Percentiles rank a stretch among this genome's conserved stretches.
Conservation (phyloP, 2,113 vertebrate genomes). For the Tricholaema leucomelas region DNA sequence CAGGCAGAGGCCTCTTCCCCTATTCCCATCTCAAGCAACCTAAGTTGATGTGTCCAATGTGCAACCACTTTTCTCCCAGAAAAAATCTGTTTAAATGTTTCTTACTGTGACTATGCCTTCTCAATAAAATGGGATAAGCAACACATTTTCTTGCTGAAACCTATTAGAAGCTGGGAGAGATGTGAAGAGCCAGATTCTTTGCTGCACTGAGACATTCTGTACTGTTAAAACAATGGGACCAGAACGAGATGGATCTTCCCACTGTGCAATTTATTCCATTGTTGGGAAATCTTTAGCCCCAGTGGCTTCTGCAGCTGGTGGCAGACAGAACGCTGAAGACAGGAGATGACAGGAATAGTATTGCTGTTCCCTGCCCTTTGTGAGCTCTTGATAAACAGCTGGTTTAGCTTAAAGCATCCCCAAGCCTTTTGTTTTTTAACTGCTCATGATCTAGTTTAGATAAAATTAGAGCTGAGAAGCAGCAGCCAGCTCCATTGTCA, state of each 20-base stretch:
- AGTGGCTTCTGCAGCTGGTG: slow-evolving; percentile 46
- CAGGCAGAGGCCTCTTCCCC: neutral
- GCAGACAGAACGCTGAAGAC: neutral
- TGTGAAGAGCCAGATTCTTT: slow-evolving; percentile 18
- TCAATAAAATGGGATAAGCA: neutral
- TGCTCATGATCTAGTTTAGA: neutral
- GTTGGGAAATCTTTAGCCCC: slow-evolving; percentile 36
- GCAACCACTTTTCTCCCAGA: neutral
- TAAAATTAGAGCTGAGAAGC: neutral
- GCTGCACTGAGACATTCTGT: slow-evolving; percentile 28
- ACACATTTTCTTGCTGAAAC: slow-evolving; percentile 13
- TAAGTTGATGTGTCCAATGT: rapidly evolving
- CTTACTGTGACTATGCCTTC: neutral
- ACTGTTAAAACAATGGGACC: slow-evolving; percentile 42
- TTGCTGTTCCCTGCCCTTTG: neutral
- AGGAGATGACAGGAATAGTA: slow-evolving; percentile 25
- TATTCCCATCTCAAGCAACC: neutral
- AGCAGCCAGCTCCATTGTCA: neutral
- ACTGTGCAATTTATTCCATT: neutral
- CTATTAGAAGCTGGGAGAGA: neutral
- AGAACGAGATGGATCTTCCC: slow-evolving; percentile 30
- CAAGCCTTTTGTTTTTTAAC: neutral
- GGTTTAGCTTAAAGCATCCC: slow-evolving; percentile 21
- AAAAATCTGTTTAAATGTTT: neutral
- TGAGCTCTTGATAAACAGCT: slow-evolving; percentile 35